These are phyloP conservation scores for Lycaon pictus DNA, from an alignment of 2,113 vertebrate species.

Conservation along the genomic window DNA sequence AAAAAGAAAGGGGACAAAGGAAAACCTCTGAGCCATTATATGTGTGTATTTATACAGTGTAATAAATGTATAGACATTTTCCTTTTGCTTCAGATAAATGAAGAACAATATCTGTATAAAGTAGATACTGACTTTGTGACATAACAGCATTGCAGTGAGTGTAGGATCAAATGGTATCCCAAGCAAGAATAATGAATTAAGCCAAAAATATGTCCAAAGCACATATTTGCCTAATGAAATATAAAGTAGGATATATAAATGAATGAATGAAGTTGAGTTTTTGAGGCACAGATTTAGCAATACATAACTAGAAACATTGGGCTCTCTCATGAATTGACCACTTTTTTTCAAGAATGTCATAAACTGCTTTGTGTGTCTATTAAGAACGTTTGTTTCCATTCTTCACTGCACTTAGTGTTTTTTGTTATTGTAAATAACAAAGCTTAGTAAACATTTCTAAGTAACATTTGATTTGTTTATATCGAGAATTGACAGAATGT, in stretches of 20 bases:
- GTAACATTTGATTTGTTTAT: not conserved
- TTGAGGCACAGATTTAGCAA: not conserved
- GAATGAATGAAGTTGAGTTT: not conserved
- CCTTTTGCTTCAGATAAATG: not conserved
- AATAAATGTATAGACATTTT: not conserved
- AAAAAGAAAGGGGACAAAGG: not conserved
- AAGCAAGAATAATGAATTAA: not conserved
- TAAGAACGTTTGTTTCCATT: not conserved
- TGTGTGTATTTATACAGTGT: not conserved
- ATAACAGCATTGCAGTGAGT: not conserved
- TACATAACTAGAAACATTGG: not conserved
- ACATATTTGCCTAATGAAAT: not conserved
- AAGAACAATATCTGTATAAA: not conserved
- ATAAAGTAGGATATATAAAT: not conserved
- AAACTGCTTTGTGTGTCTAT: not conserved
- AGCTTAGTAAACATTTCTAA: not conserved
- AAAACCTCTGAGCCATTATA: not conserved
- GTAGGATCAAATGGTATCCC: not conserved
- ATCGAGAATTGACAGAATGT: not conserved
- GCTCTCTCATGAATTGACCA: not conserved
- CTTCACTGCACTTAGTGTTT: not conserved
- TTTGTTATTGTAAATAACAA: conserved; percentile 21
- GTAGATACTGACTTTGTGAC: not conserved
- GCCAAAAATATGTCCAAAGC: not conserved
- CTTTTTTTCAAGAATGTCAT: not conserved